Percentiles rank a stretch among this genome's conserved stretches.
Conservation (phyloP, 2,113 vertebrate species). For the Dasyurus viverrinus region DNA sequence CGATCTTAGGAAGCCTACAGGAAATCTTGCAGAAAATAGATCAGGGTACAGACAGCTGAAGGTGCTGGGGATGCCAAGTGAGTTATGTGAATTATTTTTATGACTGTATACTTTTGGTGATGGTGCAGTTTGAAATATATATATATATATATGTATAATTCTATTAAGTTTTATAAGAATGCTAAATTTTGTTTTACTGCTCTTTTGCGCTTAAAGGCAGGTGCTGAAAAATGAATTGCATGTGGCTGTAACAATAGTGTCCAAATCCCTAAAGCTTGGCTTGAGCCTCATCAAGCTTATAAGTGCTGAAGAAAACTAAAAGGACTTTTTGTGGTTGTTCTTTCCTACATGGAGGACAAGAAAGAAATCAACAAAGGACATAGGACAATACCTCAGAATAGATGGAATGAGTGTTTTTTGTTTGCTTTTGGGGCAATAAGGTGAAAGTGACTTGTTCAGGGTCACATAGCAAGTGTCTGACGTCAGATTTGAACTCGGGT, state of each 20-base stretch:
- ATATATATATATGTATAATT: neutral
- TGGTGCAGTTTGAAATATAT: neutral
- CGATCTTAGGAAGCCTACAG: neutral
- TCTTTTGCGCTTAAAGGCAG: neutral
- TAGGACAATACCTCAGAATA: neutral
- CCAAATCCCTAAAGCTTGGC: neutral
- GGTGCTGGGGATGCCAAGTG: neutral
- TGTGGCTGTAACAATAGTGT: neutral
- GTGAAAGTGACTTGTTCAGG: neutral
- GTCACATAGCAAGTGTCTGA: neutral
- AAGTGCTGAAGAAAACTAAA: neutral
- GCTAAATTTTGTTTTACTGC: neutral
- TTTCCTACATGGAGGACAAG: neutral
- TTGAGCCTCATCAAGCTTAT: neutral
- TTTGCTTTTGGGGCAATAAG: neutral
- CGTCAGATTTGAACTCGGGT: neutral
- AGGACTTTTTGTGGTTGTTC: neutral
- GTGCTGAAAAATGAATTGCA: neutral
- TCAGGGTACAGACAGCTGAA: neutral
- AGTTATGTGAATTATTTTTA: neutral
- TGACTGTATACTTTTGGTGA: neutral
- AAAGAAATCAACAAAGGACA: neutral
- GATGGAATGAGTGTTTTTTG: neutral
- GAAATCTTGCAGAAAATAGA: neutral
- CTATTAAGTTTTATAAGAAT: neutral